Evolutionary conservation across 1,140 invertebrate genomes (phyloP).

Genomic region (Nomia melanderi): DNA sequence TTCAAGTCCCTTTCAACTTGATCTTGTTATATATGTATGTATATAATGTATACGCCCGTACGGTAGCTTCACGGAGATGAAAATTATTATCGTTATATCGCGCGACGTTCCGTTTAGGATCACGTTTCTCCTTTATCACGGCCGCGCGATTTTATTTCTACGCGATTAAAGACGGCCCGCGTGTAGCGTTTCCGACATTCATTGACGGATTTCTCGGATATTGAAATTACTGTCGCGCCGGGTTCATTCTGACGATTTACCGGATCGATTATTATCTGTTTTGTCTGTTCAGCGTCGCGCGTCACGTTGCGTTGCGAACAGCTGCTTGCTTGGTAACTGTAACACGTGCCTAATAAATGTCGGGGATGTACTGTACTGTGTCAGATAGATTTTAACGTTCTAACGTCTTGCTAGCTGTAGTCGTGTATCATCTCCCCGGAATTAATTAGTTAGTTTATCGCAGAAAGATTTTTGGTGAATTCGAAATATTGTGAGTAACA

Average conservation of each 20-base stretch:
- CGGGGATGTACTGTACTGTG: not conserved
- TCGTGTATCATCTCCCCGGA: not conserved
- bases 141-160: not conserved
- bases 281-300: not conserved
- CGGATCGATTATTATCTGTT: slow-evolving; percentile 25
- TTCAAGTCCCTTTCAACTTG: not conserved
- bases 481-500: too few species aligned
- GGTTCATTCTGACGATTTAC: slow-evolving; percentile 5
- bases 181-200: not conserved
- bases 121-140: not conserved
- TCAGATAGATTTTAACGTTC: slow-evolving; percentile 9
- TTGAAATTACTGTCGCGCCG: not conserved
- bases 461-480: too few species aligned
- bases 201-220: not conserved
- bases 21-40: not conserved
- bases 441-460: too few species aligned
- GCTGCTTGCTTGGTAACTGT: slow-evolving; percentile 1
- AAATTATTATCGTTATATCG: not conserved
- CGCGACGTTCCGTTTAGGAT: not conserved
- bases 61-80: not conserved
- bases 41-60: too few species aligned
- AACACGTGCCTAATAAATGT: slow-evolving; percentile 12
- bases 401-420: not conserved
- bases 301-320: slow-evolving; percentile 8
- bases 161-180: not conserved